A percentile compares a stretch with the other conserved stretches of the same genome.
phyloP scores from a whole-genome alignment of 2,888 invertebrate genomes.

The Heteropelma amictum region DNA sequence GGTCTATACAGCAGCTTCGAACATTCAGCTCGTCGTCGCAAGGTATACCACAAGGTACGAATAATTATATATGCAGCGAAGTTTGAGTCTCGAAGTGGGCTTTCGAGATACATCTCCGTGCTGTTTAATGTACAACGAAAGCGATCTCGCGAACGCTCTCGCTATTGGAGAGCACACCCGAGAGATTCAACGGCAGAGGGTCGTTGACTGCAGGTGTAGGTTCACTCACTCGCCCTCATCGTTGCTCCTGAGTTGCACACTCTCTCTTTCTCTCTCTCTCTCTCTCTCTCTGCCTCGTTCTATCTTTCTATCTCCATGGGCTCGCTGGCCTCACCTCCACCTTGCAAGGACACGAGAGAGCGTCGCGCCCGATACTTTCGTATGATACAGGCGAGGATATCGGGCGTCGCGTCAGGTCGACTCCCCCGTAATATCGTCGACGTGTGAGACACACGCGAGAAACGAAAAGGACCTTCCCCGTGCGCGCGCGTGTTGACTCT shows the following conservation, averaged over 20 bases:
- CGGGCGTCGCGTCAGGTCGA: conserved; percentile 58
- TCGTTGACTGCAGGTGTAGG: conserved; percentile 52
- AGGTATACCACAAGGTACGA: too few species aligned
- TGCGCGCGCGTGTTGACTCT: conserved; percentile 4
- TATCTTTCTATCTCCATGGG: conserved; percentile 22
- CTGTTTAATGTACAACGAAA: too few species aligned
- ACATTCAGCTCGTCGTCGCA: too few species aligned
- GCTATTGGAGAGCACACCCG: conserved; percentile 5
- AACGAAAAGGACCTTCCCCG: conserved; percentile 58
- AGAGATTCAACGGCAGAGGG: conserved; percentile 43
- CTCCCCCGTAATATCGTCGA: conserved; percentile 45
- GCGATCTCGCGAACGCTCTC: conserved; percentile 28
- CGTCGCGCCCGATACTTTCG: conserved; percentile 18
- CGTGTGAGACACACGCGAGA: conserved; percentile 26
- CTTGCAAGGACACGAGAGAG: conserved; percentile 71
- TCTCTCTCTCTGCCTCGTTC: conserved; percentile 16
- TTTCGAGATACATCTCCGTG: too few species aligned
- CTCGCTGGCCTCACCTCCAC: conserved; percentile 59
- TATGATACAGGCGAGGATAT: conserved; percentile 19
- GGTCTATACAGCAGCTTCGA: too few species aligned
- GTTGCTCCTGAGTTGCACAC: conserved; percentile 27
- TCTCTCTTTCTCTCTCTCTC: conserved; percentile 38
- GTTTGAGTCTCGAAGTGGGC: too few species aligned
- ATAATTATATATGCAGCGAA: too few species aligned
- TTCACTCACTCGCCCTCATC: conserved; percentile 35